phyloP scores from a whole-genome alignment of 2,888 invertebrate genomes.

The Nomada lathburiana region DNA sequence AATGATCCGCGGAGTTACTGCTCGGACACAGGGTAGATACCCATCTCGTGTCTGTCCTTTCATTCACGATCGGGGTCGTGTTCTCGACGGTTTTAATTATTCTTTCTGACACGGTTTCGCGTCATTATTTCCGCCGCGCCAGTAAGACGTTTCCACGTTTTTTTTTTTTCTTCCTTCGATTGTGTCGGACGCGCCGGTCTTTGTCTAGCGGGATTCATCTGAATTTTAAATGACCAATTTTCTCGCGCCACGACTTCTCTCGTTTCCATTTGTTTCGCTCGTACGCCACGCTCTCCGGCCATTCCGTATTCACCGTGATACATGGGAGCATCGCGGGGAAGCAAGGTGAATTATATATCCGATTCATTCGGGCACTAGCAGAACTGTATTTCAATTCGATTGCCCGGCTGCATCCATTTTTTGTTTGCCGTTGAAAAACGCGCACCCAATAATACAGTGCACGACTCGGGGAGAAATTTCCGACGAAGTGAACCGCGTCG shows the following conservation, averaged over 20 bases:
- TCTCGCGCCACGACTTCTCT: background rate
- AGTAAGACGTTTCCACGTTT: background rate
- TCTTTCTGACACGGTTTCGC: slow-evolving; percentile 35
- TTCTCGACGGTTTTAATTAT: slow-evolving; percentile 32
- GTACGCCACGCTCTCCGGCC: background rate
- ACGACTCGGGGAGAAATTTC: background rate
- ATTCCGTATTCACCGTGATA: background rate
- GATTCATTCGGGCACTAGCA: background rate
- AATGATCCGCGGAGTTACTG: background rate
- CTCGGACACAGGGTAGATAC: background rate
- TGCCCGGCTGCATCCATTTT: background rate
- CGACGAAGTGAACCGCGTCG: background rate
- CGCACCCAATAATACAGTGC: background rate
- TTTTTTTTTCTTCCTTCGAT: background rate
- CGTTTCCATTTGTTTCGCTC: background rate
- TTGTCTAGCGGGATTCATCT: background rate
- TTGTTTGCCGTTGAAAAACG: too few relatives aligned
- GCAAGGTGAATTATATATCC: slow-evolving; percentile 17
- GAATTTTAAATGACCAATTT: slow-evolving; percentile 19
- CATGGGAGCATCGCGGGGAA: slow-evolving; percentile 3
- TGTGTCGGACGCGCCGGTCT: background rate
- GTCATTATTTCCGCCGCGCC: slow-evolving; percentile 5
- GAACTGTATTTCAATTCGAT: background rate
- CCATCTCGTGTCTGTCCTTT: background rate
- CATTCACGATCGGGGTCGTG: slow-evolving; percentile 34